Percentiles rank a stretch among this genome's conserved stretches.
Conservation (phyloP, 1,140 invertebrate species). For the Asobara japonica region DNA sequence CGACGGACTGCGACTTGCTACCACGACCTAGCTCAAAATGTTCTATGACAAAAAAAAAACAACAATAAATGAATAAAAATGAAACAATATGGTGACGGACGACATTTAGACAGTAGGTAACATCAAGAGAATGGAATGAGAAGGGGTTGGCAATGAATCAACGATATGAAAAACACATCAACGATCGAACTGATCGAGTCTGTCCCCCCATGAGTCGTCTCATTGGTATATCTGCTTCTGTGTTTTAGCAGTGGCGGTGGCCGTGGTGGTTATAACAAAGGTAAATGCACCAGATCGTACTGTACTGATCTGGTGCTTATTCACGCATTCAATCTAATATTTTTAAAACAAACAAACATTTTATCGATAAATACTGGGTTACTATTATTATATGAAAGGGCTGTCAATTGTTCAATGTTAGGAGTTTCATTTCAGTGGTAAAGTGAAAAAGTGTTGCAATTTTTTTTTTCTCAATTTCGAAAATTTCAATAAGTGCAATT, state of each 20-base stretch:
- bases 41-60: neutral
- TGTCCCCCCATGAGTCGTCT: conserved; percentile 69
- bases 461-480: conserved; percentile 30
- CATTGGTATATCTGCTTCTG: conserved; percentile 75
- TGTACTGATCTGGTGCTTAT: conserved; percentile 72
- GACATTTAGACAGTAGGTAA: conserved; percentile 70
- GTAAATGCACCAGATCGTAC: conserved; percentile 79
- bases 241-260: conserved; percentile 85
- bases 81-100: conserved; percentile 67
- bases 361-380: conserved; percentile 57
- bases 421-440: neutral
- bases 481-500: no score
- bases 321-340: conserved; percentile 75
- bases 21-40: neutral
- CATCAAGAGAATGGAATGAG: conserved; percentile 68
- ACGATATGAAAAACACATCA: conserved; percentile 70
- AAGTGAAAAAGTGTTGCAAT: no score
- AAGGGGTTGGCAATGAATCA: conserved; percentile 67
- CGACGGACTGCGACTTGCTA: neutral
- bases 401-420: conserved; percentile 46
- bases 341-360: conserved; percentile 58
- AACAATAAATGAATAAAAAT: conserved; percentile 53
- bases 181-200: conserved; percentile 74
- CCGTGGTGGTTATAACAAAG: conserved; percentile 88
- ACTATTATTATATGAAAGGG: conserved; percentile 66